Evolutionary conservation across 2,888 invertebrate genomes (phyloP), one percentile per base, ranked within the genome.

Genomic region (Dryomyza anilis): DNA sequence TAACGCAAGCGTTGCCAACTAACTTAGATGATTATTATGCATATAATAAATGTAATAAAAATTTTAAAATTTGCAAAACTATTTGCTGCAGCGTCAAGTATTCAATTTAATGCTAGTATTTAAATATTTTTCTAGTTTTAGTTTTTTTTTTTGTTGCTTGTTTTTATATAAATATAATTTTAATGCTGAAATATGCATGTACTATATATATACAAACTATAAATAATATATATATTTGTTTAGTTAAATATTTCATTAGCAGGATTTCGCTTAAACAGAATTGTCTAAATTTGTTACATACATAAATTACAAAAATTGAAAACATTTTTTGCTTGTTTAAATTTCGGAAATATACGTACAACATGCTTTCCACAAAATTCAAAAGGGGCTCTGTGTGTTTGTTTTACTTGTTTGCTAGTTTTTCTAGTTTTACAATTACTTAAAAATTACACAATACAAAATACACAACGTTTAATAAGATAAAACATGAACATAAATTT

Each of bases 21-120:
- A 27, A 30, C 19, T 10, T 59, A 16, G 63, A 55, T 39, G 63
- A 36, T 56, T n/a, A n/a, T n/a, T n/a, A n/a, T n/a, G n/a, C n/a
- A n/a, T n/a, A 33, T 33, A 33, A 33, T 33, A 33, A 12, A 8
- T 33, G 33, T 33, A 8, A 33, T 33, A 12, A 33, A 8, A 39
- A 21, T n/a, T n/a, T 65, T 63, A 23, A 50, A 62, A 65, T 57
- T 61, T 57, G 59, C 25, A 61, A 61, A 70, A 57, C 61, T 69
- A 39, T 39, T 60, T 30, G 36, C 50, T 60, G 50, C 33, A 60
- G 39, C 50, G 39, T 60, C 36, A 50, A 60, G 29, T 52, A 46
- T 65, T 67, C n/a, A 36, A 55, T 48, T 48, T 8, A 48, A 56
- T 43, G 65, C 39, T 61, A 50, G 55, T 65, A 52, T 50, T 55